A percentile compares a stretch with the other conserved stretches of the same genome.
phyloP scores from a whole-genome alignment of 2,888 invertebrate species.

The Brachynemurus nebulosus region DNA sequence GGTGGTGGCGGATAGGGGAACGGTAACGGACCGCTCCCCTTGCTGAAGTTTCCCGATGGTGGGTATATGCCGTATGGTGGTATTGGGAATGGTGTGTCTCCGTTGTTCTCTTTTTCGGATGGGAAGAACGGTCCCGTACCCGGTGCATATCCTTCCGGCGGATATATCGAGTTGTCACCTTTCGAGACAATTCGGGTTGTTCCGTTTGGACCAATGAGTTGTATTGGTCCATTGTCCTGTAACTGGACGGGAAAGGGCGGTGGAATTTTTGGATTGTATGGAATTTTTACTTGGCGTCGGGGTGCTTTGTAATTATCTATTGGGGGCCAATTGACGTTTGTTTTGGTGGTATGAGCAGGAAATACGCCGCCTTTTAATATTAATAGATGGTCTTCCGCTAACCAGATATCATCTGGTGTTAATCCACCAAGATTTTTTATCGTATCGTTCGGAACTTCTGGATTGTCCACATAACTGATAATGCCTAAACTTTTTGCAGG shows the following conservation, averaged over 20 bases:
- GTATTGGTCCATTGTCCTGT: conserved; percentile 70
- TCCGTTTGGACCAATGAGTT: conserved; percentile 70
- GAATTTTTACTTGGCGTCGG: conserved; percentile 70
- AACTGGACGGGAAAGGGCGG: conserved; percentile 90
- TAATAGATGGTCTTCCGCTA: conserved; percentile 75
- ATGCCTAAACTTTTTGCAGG: conserved; percentile 64
- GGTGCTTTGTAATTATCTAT: conserved; percentile 78
- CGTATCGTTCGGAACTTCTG: conserved; percentile 70
- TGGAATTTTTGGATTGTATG: conserved; percentile 67
- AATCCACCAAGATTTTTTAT: conserved; percentile 62
- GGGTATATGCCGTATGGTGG: conserved; percentile 48
- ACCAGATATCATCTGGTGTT: conserved; percentile 75
- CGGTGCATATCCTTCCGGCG: conserved; percentile 30
- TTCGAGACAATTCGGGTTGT: conserved; percentile 57
- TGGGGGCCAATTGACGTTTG: conserved; percentile 54
- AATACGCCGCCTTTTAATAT: conserved; percentile 68
- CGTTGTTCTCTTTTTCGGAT: conserved; percentile 41
- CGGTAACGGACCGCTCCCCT: conserved; percentile 38
- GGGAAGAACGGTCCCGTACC: conserved; percentile 39
- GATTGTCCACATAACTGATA: conserved; percentile 65
- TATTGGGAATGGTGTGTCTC: conserved; percentile 48
- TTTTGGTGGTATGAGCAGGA: conserved; percentile 34
- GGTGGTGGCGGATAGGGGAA: conserved; percentile 33
- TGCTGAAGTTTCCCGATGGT: conserved; percentile 27
- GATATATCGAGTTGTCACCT: conserved; percentile 37